Percentiles rank a stretch among this genome's conserved stretches.
phyloP scores from a whole-genome alignment of 2,888 invertebrate genomes.

The Drosophila testacea region DNA sequence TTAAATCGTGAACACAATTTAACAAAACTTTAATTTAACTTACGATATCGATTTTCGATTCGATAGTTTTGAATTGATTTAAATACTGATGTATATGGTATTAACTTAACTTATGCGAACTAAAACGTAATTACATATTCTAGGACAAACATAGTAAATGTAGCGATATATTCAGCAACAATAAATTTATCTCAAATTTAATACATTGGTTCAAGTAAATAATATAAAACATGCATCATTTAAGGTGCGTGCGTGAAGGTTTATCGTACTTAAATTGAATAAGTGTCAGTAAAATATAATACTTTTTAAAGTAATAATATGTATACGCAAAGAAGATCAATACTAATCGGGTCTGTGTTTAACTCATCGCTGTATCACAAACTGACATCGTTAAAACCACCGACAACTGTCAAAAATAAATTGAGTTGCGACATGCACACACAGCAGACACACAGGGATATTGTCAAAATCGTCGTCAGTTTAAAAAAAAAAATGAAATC shows the following conservation, averaged over 20 bases:
- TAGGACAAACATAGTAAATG: conserved; percentile 19
- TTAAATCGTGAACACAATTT: conserved; percentile 11
- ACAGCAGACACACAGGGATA: neutral
- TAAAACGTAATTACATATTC: conserved; percentile 29
- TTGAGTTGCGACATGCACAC: conserved; percentile 46
- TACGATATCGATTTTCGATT: conserved; percentile 10
- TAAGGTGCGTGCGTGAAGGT: neutral
- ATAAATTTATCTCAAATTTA: neutral
- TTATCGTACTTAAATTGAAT: neutral
- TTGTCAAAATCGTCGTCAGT: conserved; percentile 10
- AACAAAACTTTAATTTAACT: neutral
- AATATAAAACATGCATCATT: neutral
- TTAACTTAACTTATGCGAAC: conserved; percentile 21
- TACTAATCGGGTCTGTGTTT: conserved; percentile 15
- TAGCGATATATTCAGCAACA: neutral
- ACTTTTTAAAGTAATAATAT: neutral
- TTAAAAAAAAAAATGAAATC: conserved; percentile 30
- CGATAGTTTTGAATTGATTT: conserved; percentile 10
- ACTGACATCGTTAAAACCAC: conserved; percentile 16
- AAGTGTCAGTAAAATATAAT: neutral
- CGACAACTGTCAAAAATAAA: conserved; percentile 51
- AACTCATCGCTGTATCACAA: neutral
- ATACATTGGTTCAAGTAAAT: neutral
- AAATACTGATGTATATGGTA: conserved; percentile 32
- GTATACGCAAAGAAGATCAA: conserved; percentile 1